These are phyloP conservation scores for Acleris sparsana DNA, from an alignment of 2,888 invertebrate genomes.

Conservation along the genomic window DNA sequence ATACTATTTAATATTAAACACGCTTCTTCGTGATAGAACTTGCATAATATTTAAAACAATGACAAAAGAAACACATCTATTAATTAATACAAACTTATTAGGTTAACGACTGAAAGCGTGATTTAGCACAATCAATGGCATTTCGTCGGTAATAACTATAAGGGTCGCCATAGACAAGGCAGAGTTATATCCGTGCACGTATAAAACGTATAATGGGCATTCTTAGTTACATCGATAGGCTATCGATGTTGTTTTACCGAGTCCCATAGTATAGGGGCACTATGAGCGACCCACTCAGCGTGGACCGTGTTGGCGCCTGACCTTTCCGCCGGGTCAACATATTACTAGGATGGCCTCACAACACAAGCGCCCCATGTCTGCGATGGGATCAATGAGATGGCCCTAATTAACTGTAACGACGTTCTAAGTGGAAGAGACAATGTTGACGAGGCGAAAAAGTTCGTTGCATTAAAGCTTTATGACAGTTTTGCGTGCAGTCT, in stretches of 20 bases:
- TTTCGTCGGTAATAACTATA: constrained; percentile 23
- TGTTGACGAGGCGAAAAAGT: constrained; percentile 27
- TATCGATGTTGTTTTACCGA: constrained; percentile 37
- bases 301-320: constrained; percentile 61
- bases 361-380: constrained; percentile 42
- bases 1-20: neutral
- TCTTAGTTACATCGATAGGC: constrained; percentile 41
- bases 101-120: constrained; percentile 22
- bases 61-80: neutral
- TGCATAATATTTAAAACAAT: too few species aligned
- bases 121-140: constrained; percentile 25
- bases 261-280: constrained; percentile 46
- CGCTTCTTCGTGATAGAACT: too few species aligned
- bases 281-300: constrained; percentile 46
- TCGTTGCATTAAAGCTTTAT: constrained; percentile 28
- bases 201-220: constrained; percentile 44
- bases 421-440: constrained; percentile 36
- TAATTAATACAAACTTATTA: constrained; percentile 10
- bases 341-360: constrained; percentile 63
- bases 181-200: constrained; percentile 41
- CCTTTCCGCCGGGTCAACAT: constrained; percentile 66
- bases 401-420: constrained; percentile 31
- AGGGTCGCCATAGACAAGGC: constrained; percentile 23
- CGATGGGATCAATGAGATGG: constrained; percentile 31
- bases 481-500: constrained; percentile 31